phyloP scores from a whole-genome alignment of 2,113 vertebrate species.

The Rhadina sibilatrix region DNA sequence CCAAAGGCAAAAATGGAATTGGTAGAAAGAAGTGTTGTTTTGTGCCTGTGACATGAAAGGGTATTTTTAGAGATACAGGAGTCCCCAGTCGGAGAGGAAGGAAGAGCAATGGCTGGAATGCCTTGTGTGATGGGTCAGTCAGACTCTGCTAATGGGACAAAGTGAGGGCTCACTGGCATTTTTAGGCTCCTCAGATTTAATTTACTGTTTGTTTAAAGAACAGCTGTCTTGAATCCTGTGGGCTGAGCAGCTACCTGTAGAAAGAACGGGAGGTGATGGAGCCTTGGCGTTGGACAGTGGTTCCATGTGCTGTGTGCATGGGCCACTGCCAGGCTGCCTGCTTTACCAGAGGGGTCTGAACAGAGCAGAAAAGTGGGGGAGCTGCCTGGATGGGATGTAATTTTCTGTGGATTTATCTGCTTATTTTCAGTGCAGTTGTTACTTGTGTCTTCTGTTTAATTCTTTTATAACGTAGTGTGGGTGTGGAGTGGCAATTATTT shows the following conservation, averaged over 20 bases:
- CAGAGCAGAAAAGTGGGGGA: not conserved
- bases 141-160: not conserved
- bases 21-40: not conserved
- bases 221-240: not conserved
- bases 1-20: not conserved
- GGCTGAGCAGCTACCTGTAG: not conserved
- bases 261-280: not conserved
- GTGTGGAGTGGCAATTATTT: not conserved
- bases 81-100: not conserved
- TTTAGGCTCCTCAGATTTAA: not conserved
- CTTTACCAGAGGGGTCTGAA: not conserved
- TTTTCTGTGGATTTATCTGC: not conserved
- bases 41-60: not conserved
- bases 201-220: not conserved
- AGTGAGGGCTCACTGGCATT: not conserved
- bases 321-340: not conserved
- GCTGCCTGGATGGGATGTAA: not conserved
- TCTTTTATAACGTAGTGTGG: not conserved
- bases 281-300: not conserved
- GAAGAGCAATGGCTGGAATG: not conserved
- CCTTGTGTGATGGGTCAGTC: not conserved
- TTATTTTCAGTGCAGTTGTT: not conserved
- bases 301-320: rapidly evolving
- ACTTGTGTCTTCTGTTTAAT: not conserved
- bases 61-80: not conserved